Base-by-base conservation (phyloP, 2,888 invertebrate genomes). In the Nineta flava region DNA sequence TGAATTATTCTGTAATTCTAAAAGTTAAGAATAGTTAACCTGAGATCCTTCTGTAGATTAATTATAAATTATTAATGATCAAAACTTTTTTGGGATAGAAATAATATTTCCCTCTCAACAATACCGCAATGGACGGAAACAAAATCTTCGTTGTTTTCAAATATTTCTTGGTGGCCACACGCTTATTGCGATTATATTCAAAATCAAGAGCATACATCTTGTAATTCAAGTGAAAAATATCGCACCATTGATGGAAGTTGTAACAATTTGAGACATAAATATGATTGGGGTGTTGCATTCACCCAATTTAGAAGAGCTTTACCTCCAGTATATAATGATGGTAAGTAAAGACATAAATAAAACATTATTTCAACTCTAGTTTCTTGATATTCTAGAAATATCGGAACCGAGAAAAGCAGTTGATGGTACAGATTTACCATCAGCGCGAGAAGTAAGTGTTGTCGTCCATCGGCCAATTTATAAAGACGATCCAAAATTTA, bases 241-340 rank as follows among this genome's bases (percentile, higher is more conserved):
- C 69, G 90, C 15, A 72, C 72, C 1, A 70, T 75, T 35, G 80
- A 86, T 56, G 91, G 90, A 0, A 75, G 75, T 3, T 91, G 91
- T 62, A 91, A 91, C 61, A 86, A 83, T 62, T 62, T 79, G 51
- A 57, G 68, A 9, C 68, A 83, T 55, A 78, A 81, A 0, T 62
- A 70, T n/a, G 65, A 67, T 2, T 83, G 75, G 72, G 91, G 91
- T 0, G 77, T 80, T 0, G 75, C 84, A 0, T 77, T 80, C 61
- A 77, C 74, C n/a, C 82, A 86, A 0, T 90, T 83, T 57, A 72
- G 83, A 49, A 74, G 87, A 59, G 73, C 76, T n/a, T 61, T 90
- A 6, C 76, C 80, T 0, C 77, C 88, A 1, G 79, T 77, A 59
- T 91, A 90, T 62, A 77, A 75, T 9, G 87, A 91, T 61, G 87